phyloP scores from a whole-genome alignment of 2,888 invertebrate species.

The Agrenia bidenticulata region DNA sequence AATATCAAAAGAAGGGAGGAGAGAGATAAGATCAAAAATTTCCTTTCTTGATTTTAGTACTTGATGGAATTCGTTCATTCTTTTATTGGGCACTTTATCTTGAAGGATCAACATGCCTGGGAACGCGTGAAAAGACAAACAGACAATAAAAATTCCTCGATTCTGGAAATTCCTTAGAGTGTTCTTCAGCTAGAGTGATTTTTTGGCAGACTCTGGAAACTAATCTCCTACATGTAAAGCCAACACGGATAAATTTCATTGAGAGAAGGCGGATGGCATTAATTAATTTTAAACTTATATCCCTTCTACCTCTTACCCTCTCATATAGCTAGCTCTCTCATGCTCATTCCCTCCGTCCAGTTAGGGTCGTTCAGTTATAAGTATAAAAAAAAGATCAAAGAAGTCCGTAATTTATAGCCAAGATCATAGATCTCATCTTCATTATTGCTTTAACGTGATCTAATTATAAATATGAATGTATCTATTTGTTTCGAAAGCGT shows the following conservation, averaged over 20 bases:
- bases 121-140: slow-evolving; percentile 13
- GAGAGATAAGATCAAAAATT: slow-evolving; percentile 12
- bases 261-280: too few relatives aligned
- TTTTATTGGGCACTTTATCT: slow-evolving; percentile 19
- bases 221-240: too few relatives aligned
- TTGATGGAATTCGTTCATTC: slow-evolving; percentile 15
- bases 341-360: too few relatives aligned
- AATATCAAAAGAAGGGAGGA: background rate
- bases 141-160: slow-evolving; percentile 19
- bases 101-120: slow-evolving; percentile 9
- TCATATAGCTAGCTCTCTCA: too few relatives aligned
- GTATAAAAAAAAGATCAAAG: background rate
- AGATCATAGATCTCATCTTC: background rate
- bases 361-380: background rate
- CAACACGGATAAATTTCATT: too few relatives aligned
- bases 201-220: too few relatives aligned
- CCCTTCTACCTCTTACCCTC: too few relatives aligned
- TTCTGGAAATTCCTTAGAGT: slow-evolving; percentile 8
- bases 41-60: slow-evolving; percentile 7
- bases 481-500: slow-evolving; percentile 13
- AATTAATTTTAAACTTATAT: too few relatives aligned
- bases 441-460: slow-evolving; percentile 25
- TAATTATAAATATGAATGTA: slow-evolving; percentile 34
- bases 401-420: slow-evolving; percentile 5
- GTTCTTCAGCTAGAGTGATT: background rate